Base-by-base conservation (phyloP, 2,888 invertebrate genomes). In the Agonopterix subpropinquella region DNA sequence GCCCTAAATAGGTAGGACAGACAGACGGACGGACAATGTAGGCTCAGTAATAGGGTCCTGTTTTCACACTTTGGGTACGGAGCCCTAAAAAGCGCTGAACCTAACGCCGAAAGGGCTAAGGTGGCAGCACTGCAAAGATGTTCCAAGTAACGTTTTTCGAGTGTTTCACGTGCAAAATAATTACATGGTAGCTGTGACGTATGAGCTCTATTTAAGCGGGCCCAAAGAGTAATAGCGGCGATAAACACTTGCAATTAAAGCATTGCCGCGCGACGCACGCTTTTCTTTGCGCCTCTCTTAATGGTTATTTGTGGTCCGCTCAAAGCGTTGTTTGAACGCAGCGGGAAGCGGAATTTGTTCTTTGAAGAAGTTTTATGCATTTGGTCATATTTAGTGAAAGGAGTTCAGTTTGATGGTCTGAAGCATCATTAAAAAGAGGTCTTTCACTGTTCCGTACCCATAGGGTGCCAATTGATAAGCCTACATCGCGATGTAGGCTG, bases 201-300 rank as follows among this genome's bases (percentile, higher is more conserved):
- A 87, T 79, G 81, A 72, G 70, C 72, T 80, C 86, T 82, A 83
- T 84, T 86, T 85, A 84, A 82, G 79, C 77, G 67, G 62, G 72
- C 78, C 77, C 78, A 77, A 75, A 84, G 87, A 87, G 76, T 79
- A 84, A 87, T 87, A 71, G 77, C 64, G 56, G 76, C 80, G 82
- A 86, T 87, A 87, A 87, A 86, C 81, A 83, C 75, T 66, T 70
- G 77, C 85, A 87, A 87, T 87, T 86, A 86, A 87, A 86, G 77
- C 84, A 85, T 86, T 81, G 84, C 83, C 69, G 83, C 72, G 76
- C 86, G 86, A 84, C 85, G 80, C 84, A 83, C 85, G 82, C 80
- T 67, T 83, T 83, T 86, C 85, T 83, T 85, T 83, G 77, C 77
- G 70, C 79, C 67, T 73, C 69, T 50, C 61, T 59, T 84, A 83